Evolutionary conservation across 2,113 vertebrate genomes (phyloP), one percentile per base, ranked within the genome.

Genomic region (Gymnorhina tibicen): DNA sequence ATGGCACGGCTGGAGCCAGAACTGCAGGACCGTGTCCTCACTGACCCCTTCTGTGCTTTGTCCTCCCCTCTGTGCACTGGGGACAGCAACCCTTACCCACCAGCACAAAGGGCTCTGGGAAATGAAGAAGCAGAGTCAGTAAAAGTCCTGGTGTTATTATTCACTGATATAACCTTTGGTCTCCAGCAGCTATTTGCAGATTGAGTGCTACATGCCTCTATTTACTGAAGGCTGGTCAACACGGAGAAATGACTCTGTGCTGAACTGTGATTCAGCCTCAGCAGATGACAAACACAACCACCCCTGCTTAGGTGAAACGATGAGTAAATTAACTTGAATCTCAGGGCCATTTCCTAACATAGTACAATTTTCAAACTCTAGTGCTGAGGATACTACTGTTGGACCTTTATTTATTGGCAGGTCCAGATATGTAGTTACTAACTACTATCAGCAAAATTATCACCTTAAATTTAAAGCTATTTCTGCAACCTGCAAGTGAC

Each of bases 21-120:
- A 47, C 8, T 1, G 1, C 26, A 39, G 33, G 18, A 24, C 16
- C 2, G 1, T 22, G 55, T 24, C 68, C 37, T 68, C 4, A 1
- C 21, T 55, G 49, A 63, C 53, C 30, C 15, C 28, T 53, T 41
- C 32, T 0, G 0, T 0, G 3, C 28, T 41, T 35, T 5, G 1
- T 46, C 35, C 33, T 37, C 1, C 0, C 7, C 13, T 83, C 53
- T 59, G 16, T 49, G 17, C 35, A 13, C 0, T 17, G 17, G 13
- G 49, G 16, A 69, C 13, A 44, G 37, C 62, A 89, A 35, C 13
- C 16, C n/a, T 50, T 16, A 56, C 27, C 16, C 32, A 41, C n/a
- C 32, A 14, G 13, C 4, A 2, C 0, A 1, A 77, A 60, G 10
- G 39, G 26, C 24, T 76, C 50, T 50, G 15, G 18, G 46, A 83